phyloP scores from a whole-genome alignment of 2,888 invertebrate species.

The Xylophagus ater region DNA sequence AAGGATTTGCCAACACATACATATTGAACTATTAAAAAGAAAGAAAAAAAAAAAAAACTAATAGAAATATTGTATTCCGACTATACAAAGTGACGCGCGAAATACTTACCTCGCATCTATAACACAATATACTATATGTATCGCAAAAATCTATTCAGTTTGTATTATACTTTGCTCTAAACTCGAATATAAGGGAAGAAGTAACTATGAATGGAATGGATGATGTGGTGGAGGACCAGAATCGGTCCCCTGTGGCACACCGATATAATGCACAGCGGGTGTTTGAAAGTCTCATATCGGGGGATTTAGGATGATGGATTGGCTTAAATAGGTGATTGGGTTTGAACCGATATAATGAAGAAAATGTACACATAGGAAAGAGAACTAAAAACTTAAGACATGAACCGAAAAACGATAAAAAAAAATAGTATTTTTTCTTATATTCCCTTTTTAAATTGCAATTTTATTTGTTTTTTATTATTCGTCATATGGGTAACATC shows the following conservation, averaged over 20 bases:
- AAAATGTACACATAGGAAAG: background rate
- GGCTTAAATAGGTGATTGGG: conserved; percentile 23
- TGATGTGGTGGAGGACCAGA: conserved; percentile 25
- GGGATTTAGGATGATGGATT: conserved; percentile 25
- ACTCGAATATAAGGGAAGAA: no score
- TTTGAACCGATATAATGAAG: conserved; percentile 13
- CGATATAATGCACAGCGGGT: conserved; percentile 39
- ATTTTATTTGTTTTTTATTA: conserved; percentile 15
- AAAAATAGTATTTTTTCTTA: conserved; percentile 1
- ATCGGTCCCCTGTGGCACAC: conserved; percentile 40
- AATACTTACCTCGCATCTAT: conserved; percentile 5
- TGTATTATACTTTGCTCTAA: no score
- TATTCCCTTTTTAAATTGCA: conserved; percentile 14
- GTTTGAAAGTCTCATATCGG: conserved; percentile 22
- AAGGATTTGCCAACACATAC: no score
- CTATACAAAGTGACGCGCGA: conserved; percentile 3
- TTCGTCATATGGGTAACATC: no score
- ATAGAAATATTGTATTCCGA: background rate
- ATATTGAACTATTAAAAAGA: no score
- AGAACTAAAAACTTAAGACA: no score
- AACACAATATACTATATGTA: no score
- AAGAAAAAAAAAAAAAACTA: background rate
- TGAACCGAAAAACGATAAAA: background rate
- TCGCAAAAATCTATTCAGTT: conserved; percentile 5
- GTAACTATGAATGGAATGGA: no score